Percentiles rank a stretch among this genome's conserved stretches.
These are phyloP conservation scores for Craseonycteris thonglongyai DNA, from an alignment of 2,113 vertebrate genomes.

Conservation along the genomic window DNA sequence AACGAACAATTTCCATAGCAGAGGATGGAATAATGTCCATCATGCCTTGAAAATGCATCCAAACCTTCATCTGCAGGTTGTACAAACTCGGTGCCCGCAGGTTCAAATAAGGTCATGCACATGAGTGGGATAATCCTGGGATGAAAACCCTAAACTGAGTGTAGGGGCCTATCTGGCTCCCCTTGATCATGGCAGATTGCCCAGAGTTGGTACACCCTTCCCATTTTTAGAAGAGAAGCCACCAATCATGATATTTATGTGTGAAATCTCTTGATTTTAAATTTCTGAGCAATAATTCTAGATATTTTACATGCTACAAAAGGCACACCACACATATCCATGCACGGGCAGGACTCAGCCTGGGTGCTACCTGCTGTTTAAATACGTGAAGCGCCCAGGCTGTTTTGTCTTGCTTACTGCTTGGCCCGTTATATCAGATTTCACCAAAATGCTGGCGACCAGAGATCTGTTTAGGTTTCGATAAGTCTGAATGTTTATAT, in stretches of 20 bases:
- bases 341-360: not conserved
- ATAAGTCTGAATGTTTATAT: too few species aligned
- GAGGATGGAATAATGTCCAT: not conserved
- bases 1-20: not conserved
- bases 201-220: not conserved
- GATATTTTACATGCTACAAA: not conserved
- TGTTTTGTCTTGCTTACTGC: too few species aligned
- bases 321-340: rapidly evolving
- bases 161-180: rapidly evolving
- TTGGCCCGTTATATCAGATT: too few species aligned
- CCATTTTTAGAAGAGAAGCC: not conserved
- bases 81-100: not conserved
- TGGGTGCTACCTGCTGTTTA: not conserved
- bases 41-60: not conserved
- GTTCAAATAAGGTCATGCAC: not conserved
- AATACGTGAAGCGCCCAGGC: too few species aligned
- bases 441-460: too few species aligned
- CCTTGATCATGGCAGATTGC: too few species aligned
- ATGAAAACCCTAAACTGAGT: not conserved
- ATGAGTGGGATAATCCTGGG: not conserved
- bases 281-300: not conserved
- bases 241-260: not conserved
- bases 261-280: not conserved
- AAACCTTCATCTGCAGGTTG: not conserved
- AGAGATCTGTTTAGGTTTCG: too few species aligned